These are phyloP conservation scores for Apolygus lucorum DNA, from an alignment of 1,140 invertebrate species.

Conservation along the genomic window DNA sequence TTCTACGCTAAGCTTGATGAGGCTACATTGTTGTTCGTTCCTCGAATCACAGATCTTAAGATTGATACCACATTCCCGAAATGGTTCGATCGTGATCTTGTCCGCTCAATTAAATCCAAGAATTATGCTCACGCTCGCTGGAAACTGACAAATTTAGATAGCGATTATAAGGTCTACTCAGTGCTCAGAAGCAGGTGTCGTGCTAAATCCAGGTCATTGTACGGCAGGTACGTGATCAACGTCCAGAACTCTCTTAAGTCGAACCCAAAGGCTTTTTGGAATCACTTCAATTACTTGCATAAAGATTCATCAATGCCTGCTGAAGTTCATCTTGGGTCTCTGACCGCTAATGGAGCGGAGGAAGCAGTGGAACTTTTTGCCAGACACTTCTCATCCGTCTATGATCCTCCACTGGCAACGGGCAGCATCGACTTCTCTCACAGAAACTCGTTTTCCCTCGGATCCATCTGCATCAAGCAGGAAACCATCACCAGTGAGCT, in stretches of 20 bases:
- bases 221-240: background rate
- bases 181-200: background rate
- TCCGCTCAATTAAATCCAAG: background rate
- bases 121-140: background rate
- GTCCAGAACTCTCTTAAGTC: background rate
- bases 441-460: no score
- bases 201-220: background rate
- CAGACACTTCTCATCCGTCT: no score
- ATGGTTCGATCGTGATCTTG: background rate
- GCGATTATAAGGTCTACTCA: background rate
- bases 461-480: no score
- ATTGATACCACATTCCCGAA: background rate
- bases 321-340: background rate
- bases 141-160: background rate
- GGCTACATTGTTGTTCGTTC: no score
- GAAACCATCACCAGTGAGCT: no score
- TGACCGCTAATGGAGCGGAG: background rate
- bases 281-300: background rate
- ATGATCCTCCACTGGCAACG: no score
- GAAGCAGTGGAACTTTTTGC: no score
- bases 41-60: no score
- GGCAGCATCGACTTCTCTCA: no score
- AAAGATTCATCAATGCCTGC: background rate
- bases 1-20: no score
- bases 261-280: background rate